Base-by-base conservation (phyloP, 1,140 invertebrate genomes). In the Asbolus verrucosus region DNA sequence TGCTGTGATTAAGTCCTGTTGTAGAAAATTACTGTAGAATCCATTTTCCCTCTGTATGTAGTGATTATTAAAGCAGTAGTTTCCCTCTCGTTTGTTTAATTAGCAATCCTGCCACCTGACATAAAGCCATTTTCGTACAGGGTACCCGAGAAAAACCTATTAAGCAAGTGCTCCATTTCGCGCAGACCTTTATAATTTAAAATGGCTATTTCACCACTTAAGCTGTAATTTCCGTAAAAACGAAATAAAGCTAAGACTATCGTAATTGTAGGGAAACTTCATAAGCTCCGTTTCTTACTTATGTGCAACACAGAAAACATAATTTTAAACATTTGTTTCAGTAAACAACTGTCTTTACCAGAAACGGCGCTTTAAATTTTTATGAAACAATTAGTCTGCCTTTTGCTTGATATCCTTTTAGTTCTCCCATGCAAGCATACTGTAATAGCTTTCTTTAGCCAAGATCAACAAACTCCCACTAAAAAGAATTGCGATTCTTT, bases 151-250 rank as follows among this genome's bases (percentile, higher is more conserved):
- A 18, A 54, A 54, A 54, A 54, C 43, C 43, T 60, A 38, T 67
- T 50, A 50, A 59, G 24, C 65, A 36, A 54, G 5, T 67, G 65
- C 65, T 50, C 31, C 65, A 54, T 67, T 67, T 54, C 27, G 16
- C 36, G 33, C 65, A 59, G 46, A 67, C 46, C 38, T 67, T 59
- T 27, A 67, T 67, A 36, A 67, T 60, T 67, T 67, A 67, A 67
- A 67, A 59, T 59, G 15, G 66, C 66, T 39, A 67, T 67, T 59
- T 27, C 50, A 38, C 66, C 66, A 67, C 46, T 67, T 50, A 60
- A 67, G 66, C 66, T 36, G 66, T 39, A 60, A 67, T 60, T 67
- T 67, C 46, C 46, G 39, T 36, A 59, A 67, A 67, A 67, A 67
- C 31, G 66, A 60, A 67, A 67, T 60, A 60, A 67, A 67, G 43